These are phyloP conservation scores for Apamea monoglypha DNA, from an alignment of 2,888 invertebrate genomes.

Conservation along the genomic window DNA sequence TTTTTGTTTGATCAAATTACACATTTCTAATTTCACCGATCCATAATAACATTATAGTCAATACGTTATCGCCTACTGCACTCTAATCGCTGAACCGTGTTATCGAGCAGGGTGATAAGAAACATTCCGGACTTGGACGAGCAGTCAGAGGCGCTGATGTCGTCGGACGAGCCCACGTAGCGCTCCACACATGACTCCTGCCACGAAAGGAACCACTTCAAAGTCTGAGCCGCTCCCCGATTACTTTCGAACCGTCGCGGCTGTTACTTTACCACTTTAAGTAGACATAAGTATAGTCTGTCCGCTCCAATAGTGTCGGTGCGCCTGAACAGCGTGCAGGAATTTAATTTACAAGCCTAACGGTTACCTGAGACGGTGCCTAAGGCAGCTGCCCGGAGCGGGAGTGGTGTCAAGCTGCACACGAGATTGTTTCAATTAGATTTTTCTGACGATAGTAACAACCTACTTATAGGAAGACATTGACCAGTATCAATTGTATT, in stretches of 20 bases:
- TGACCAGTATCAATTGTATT: background rate
- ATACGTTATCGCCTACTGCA: background rate
- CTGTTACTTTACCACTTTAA: conserved; percentile 50
- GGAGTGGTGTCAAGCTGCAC: background rate
- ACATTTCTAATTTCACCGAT: background rate
- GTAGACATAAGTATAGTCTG: conserved; percentile 43
- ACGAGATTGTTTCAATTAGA: background rate
- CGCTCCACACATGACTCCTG: conserved; percentile 64
- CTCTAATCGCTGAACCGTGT: conserved; percentile 22
- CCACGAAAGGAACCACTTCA: conserved; percentile 64
- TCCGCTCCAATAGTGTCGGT: conserved; percentile 22
- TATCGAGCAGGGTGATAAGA: conserved; percentile 79
- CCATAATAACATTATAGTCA: background rate
- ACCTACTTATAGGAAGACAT: background rate
- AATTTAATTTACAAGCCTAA: background rate
- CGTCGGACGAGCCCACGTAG: conserved; percentile 87
- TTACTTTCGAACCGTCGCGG: conserved; percentile 36
- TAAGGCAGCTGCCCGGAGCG: background rate
- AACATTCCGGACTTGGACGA: conserved; percentile 91
- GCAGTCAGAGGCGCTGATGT: conserved; percentile 91
- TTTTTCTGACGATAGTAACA: background rate
- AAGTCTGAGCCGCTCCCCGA: conserved; percentile 68
- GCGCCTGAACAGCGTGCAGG: background rate
- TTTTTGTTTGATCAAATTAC: background rate
- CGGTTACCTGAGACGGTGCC: background rate